These are phyloP conservation scores for Eubasilissa splendida DNA, from an alignment of 2,888 invertebrate genomes.

Conservation along the genomic window DNA sequence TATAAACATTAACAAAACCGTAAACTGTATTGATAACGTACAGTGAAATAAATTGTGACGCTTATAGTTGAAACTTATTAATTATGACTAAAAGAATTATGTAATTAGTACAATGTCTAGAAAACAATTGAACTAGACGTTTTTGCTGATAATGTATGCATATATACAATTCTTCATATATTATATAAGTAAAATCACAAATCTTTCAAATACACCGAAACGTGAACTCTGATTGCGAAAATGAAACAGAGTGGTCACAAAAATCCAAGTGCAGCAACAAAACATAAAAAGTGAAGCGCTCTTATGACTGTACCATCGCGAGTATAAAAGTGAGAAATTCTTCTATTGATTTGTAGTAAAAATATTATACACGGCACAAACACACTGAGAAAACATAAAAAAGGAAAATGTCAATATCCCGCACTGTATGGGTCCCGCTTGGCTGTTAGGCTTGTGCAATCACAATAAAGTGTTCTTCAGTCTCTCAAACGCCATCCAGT, in stretches of 20 bases:
- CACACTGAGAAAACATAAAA: constrained; percentile 50
- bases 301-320: constrained; percentile 38
- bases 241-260: constrained; percentile 48
- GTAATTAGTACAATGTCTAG: constrained; percentile 6
- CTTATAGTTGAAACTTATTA: constrained; percentile 24
- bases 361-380: constrained; percentile 54
- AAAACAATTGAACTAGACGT: not conserved
- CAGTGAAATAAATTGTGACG: not conserved
- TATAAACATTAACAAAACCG: constrained; percentile 26
- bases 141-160: not conserved
- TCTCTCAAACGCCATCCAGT: constrained; percentile 44
- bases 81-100: constrained; percentile 31
- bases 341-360: constrained; percentile 43
- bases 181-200: not conserved
- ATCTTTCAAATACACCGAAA: too few species aligned
- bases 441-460: constrained; percentile 33
- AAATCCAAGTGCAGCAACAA: constrained; percentile 17
- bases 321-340: constrained; percentile 53
- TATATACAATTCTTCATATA: constrained; percentile 1
- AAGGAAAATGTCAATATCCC: constrained; percentile 48
- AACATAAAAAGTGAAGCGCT: constrained; percentile 20
- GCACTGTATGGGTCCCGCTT: constrained; percentile 31
- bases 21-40: not conserved
- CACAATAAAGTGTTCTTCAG: constrained; percentile 51
- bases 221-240: constrained; percentile 52